Conservation (phyloP, 2,113 vertebrate genomes). For the Mugil cephalus region DNA sequence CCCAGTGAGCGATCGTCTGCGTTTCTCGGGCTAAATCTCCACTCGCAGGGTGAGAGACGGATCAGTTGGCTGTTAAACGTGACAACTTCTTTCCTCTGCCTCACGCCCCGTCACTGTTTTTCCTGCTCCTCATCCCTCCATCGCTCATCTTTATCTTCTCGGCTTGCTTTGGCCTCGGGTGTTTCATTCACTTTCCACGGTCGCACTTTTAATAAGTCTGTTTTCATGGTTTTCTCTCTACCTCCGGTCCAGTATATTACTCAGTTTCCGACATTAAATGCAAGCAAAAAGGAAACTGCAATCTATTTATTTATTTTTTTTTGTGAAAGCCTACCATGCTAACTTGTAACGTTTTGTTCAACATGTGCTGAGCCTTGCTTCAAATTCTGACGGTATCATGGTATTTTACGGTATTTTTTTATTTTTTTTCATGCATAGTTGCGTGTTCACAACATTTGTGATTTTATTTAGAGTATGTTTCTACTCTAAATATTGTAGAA, state of each 20-base stretch:
- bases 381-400: too few relatives aligned
- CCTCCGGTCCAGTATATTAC: background rate
- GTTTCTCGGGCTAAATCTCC: background rate
- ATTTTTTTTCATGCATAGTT: too few relatives aligned
- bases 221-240: background rate
- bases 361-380: too few relatives aligned
- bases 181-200: slow-evolving; percentile 11
- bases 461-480: too few relatives aligned
- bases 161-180: slow-evolving; percentile 10
- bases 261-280: background rate
- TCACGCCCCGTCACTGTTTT: background rate
- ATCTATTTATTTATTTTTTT: too few relatives aligned
- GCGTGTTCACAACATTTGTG: too few relatives aligned
- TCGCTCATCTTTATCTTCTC: background rate
- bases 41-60: slow-evolving; percentile 3
- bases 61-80: slow-evolving; percentile 14
- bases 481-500: too few relatives aligned
- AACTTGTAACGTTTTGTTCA: too few relatives aligned
- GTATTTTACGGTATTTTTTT: too few relatives aligned
- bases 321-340: too few relatives aligned
- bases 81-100: background rate
- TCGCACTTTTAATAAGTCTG: background rate
- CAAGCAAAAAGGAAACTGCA: too few relatives aligned
- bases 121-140: background rate
- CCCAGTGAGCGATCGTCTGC: background rate